These are phyloP conservation scores for Argentina silus DNA, from an alignment of 2,797 vertebrate genomes.

Conservation along the genomic window DNA sequence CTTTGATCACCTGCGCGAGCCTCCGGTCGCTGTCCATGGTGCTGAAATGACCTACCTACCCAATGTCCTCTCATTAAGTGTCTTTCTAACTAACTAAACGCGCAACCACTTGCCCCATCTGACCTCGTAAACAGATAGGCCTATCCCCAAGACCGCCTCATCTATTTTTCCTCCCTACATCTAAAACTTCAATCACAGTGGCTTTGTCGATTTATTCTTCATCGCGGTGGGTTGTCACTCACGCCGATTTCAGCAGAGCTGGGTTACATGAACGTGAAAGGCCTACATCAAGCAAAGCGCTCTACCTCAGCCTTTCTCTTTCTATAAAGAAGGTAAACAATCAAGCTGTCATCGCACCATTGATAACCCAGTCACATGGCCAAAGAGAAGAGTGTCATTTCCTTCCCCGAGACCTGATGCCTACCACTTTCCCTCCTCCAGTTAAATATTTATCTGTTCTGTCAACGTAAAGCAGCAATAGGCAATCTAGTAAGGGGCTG, in stretches of 20 bases:
- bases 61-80: not conserved
- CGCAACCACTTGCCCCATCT: slow-evolving; percentile 16
- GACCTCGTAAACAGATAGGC: slow-evolving; percentile 22
- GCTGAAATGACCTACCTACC: slow-evolving; percentile 19
- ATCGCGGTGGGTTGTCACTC: not conserved
- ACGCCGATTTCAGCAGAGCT: too few relatives aligned
- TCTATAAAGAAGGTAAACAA: slow-evolving; percentile 25
- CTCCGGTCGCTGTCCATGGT: slow-evolving; percentile 74
- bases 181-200: not conserved
- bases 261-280: too few relatives aligned
- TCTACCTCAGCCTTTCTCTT: not conserved
- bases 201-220: not conserved
- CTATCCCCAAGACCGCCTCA: not conserved
- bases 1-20: slow-evolving; percentile 74
- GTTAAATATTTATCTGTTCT: slow-evolving; percentile 55
- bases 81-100: not conserved
- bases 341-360: slow-evolving; percentile 49
- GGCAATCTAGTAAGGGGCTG: slow-evolving; percentile 31
- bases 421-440: slow-evolving; percentile 51
- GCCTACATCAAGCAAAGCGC: not conserved
- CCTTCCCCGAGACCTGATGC: slow-evolving; percentile 60
- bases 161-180: not conserved
- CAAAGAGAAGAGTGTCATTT: slow-evolving; percentile 45
- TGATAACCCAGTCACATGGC: slow-evolving; percentile 45
- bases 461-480: slow-evolving; percentile 53